Base-by-base conservation (phyloP, 2,113 vertebrate genomes). In the Sphyrna mokarran region DNA sequence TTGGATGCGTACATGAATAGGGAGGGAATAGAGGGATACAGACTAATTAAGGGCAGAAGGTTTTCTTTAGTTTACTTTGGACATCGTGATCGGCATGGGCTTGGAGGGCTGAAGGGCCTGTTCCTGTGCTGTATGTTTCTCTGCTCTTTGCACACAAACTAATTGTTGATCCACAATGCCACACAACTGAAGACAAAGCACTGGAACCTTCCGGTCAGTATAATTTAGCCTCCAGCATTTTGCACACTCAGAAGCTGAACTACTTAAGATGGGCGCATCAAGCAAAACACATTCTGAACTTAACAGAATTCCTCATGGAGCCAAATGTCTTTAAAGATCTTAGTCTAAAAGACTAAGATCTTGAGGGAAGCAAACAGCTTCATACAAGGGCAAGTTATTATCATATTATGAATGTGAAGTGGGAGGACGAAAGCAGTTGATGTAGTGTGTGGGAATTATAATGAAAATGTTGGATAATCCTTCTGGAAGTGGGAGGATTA, bases 401-500 rank as follows among this genome's bases (percentile, higher is more conserved):
- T 90, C n/a, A n/a, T 10, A 61, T 63, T 90, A 83, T 20, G 16
- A 33, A 16, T 90, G 87, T 90, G 13, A 90, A 66, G n/a, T 93
- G 33, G 61, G 89, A 93, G 61, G 61, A 18, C 18, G 61, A 66
- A 93, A 93, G 33, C 22, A 22, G 33, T 13, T 90, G 26, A 68
- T 93, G 18, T 66, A 68, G 16, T 93, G 37, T 66, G 20, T 66
- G 33, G 61, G 61, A 40, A 93, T 93, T 93, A 93, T 93, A 66
- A 66, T 66, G 89, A 93, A 93, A 93, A 93, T 68, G 61, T 68
- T 0, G 61, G 61, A 66, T 68, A 93, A 93, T 93, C 61, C 61
- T 63, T 91, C 58, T 66, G 14, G 22, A 93, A 93, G 89, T 93
- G 58, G 89, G 89, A 93, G 89, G 89, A 93, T 93, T 66, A 93